Evolutionary conservation across 2,888 invertebrate genomes (phyloP).

Genomic region (Nomada hirtipes): DNA sequence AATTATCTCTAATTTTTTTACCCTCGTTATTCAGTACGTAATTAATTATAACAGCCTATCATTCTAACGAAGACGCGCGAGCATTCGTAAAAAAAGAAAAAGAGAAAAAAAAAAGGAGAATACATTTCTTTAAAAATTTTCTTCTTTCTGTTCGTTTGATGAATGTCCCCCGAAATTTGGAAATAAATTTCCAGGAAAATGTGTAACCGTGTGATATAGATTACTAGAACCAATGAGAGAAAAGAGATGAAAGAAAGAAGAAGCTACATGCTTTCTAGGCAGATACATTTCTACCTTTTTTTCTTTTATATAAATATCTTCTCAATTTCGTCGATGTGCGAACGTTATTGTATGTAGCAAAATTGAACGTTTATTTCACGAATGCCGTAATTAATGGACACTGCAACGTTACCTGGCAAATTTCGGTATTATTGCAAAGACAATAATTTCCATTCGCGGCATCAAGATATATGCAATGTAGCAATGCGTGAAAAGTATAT

Average conservation of each 20-base stretch:
- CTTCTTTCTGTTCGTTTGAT: conserved; percentile 8
- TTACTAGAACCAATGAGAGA: conserved; percentile 22
- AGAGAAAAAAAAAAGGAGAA: too few relatives aligned
- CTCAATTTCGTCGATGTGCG: conserved; percentile 7
- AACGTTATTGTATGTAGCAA: conserved; percentile 4
- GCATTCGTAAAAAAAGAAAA: background rate
- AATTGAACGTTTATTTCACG: conserved; percentile 38
- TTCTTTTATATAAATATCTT: background rate
- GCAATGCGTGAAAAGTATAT: conserved; percentile 1
- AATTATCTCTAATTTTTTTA: background rate
- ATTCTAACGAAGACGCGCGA: background rate
- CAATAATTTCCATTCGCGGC: conserved; percentile 70
- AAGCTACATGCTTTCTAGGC: conserved; percentile 25
- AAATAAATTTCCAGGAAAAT: background rate
- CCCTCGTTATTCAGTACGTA: background rate
- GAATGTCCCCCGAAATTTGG: background rate
- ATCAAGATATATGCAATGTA: conserved; percentile 24
- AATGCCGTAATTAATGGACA: conserved; percentile 46
- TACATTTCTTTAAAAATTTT: background rate
- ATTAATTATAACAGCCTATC: background rate
- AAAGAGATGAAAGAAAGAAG: conserved; percentile 3
- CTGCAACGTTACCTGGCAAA: conserved; percentile 64
- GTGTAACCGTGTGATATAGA: conserved; percentile 48
- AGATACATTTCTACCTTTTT: conserved; percentile 16
- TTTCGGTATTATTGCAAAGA: conserved; percentile 66